These are phyloP conservation scores for Pantelozetes paolii DNA, from an alignment of 2,888 invertebrate species.

Conservation along the genomic window DNA sequence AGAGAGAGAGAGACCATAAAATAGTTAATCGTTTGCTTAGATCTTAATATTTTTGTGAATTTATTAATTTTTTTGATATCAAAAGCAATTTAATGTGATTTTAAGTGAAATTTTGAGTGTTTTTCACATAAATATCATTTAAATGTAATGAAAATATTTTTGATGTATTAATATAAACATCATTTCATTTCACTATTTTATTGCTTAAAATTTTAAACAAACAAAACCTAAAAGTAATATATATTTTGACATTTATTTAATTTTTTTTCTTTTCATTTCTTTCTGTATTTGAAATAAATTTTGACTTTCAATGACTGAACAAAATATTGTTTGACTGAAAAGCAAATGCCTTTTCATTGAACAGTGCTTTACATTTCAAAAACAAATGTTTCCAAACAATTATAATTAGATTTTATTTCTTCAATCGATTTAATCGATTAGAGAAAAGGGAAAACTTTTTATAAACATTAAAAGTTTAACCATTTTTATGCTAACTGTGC, in stretches of 20 bases:
- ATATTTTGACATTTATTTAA: slow-evolving; percentile 30
- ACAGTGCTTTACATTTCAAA: slow-evolving; percentile 24
- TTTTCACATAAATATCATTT: too few relatives aligned
- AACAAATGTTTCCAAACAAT: slow-evolving; percentile 34
- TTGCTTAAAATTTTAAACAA: background rate
- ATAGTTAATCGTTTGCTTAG: too few relatives aligned
- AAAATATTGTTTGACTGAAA: background rate
- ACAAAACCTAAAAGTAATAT: background rate
- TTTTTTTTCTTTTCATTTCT: background rate
- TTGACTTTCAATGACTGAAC: slow-evolving; percentile 13
- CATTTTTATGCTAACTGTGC: background rate
- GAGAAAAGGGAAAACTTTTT: background rate
- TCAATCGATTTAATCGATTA: slow-evolving; percentile 16
- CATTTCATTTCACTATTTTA: background rate
- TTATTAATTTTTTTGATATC: too few relatives aligned
- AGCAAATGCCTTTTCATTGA: background rate
- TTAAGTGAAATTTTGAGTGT: too few relatives aligned
- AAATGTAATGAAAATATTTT: too few relatives aligned
- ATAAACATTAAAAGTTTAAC: background rate
- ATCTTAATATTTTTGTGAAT: too few relatives aligned
- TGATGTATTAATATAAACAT: too few relatives aligned
- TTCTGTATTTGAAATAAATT: background rate
- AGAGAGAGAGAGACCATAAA: too few relatives aligned
- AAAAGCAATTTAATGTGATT: too few relatives aligned
- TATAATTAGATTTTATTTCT: slow-evolving; percentile 35